Base-by-base conservation (phyloP, 2,888 invertebrate species). In the Muschampia plurimacula region DNA sequence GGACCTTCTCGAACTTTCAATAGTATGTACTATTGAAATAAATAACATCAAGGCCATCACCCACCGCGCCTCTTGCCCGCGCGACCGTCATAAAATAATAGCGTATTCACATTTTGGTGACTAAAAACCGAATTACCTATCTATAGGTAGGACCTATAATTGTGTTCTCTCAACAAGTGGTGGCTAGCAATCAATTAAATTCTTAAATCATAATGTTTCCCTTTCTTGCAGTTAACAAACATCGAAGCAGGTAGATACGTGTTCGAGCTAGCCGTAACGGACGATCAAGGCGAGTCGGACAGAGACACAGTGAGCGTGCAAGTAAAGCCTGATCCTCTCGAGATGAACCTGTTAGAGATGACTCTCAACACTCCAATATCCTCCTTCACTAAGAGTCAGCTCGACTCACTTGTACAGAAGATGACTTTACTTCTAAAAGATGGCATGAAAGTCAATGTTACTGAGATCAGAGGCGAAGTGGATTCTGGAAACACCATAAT, bases 201-300 rank as follows among this genome's bases (percentile, higher is more conserved):
- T 22, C 22, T 22, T 22, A 22, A 22, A 22, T 22, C 22, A 22
- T 22, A 22, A 22, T 6, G n/a, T 15, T n/a, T 2, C 52, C 1
- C 15, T 52, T 15, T 15, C 7, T 76, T 74, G 77, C 83, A 97
- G 97, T 88, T 98, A 46, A 96, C 97, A n/a, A 97, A 98, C 86
- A 95, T 98, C 69, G 97, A 98, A 65, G 96, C 97, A 3, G 99
- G 99, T 0, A 96, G 97, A 77, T 99, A 99, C 86, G 96, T 98
- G 2, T 99, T 98, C 84, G 97, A 97, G 82, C 91, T 99, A 73
- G 97, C 97, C n/a, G 98, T 99, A 1, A 97, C 95, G 57, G 99
- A 99, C 87, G 97, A 97, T 78, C 98, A 99, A 86, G 99, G 99
- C 0, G 94, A 97, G 70, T 96, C 96, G 0, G 96, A 96, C 78